These are phyloP conservation scores for Cottoperca gobio DNA, from an alignment of 2,797 vertebrate genomes.

Conservation along the genomic window DNA sequence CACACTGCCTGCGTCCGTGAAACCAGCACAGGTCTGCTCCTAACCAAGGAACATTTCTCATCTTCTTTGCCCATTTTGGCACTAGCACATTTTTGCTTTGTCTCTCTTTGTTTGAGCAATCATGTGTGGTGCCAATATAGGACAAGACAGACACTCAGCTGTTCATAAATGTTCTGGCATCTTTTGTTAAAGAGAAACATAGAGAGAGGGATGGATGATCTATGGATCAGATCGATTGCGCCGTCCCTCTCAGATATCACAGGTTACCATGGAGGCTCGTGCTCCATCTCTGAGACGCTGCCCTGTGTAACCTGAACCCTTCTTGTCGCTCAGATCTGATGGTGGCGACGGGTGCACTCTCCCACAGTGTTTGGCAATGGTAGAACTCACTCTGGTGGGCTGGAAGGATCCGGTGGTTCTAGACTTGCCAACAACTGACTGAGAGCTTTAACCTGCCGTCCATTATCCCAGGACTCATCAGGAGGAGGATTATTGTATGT, in stretches of 20 bases:
- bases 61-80: constrained; percentile 96
- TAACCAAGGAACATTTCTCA: too few relatives aligned
- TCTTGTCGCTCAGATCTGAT: constrained; percentile 39
- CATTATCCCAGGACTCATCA: constrained; percentile 4
- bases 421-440: constrained; percentile 99
- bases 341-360: constrained; percentile 70
- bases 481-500: constrained; percentile 5
- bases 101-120: constrained; percentile 94
- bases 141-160: constrained; percentile 82
- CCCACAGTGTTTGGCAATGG: constrained; percentile 98
- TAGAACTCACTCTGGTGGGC: constrained; percentile 99
- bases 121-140: constrained; percentile 99
- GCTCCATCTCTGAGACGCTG: constrained; percentile 44
- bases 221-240: constrained; percentile 73
- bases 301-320: constrained; percentile 63
- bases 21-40: background rate
- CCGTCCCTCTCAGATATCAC: constrained; percentile 63
- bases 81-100: constrained; percentile 99
- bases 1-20: constrained; percentile 61
- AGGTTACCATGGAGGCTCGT: constrained; percentile 61
- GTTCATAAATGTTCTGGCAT: background rate
- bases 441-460: constrained; percentile 73
- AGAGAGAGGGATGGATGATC: constrained; percentile 51
- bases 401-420: constrained; percentile 99
- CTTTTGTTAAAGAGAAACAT: constrained; percentile 12